Percentiles rank a stretch among this genome's conserved stretches.
phyloP scores from a whole-genome alignment of 37 sponge, comb jelly and placozoan species.

The Tethya wilhelma region DNA sequence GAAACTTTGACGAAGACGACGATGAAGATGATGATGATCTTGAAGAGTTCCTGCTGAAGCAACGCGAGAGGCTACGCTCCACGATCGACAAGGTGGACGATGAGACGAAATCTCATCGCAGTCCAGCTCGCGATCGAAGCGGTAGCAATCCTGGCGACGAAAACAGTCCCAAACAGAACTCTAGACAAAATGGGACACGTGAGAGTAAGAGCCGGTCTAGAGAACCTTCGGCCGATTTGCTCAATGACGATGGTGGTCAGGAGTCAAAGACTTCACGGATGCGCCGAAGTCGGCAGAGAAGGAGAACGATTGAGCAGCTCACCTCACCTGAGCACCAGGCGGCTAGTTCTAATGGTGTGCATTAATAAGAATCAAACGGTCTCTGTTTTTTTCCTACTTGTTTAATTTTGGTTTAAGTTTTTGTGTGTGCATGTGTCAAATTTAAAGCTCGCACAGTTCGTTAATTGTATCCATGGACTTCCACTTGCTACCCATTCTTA shows the following conservation, averaged over 20 bases:
- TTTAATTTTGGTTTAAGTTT: too few relatives aligned
- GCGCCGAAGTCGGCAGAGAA: conserved; percentile 1
- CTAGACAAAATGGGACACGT: not conserved
- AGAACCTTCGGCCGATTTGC: not conserved
- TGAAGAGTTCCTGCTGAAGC: conserved; percentile 24
- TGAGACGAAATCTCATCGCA: not conserved
- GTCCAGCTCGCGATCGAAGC: not conserved
- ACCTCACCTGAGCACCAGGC: conserved; percentile 12
- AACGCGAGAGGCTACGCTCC: conserved; percentile 7
- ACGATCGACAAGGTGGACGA: not conserved
- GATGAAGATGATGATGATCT: conserved; percentile 43
- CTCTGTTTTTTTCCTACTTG: not conserved
- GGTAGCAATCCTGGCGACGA: not conserved
- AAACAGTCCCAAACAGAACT: not conserved
- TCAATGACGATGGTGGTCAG: not conserved
- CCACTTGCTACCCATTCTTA: too few relatives aligned
- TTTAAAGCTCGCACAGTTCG: too few relatives aligned
- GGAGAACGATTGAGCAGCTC: conserved; percentile 34
- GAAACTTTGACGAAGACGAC: conserved; percentile 5
- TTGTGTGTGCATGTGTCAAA: too few relatives aligned
- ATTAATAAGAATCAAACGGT: not conserved
- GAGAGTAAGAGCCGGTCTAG: not conserved
- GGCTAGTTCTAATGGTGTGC: conserved; percentile 9
- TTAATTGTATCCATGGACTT: too few relatives aligned
- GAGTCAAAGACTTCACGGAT: not conserved